These are phyloP conservation scores for Aulostomus chinensis DNA, from an alignment of 2,797 vertebrate species.

Conservation along the genomic window DNA sequence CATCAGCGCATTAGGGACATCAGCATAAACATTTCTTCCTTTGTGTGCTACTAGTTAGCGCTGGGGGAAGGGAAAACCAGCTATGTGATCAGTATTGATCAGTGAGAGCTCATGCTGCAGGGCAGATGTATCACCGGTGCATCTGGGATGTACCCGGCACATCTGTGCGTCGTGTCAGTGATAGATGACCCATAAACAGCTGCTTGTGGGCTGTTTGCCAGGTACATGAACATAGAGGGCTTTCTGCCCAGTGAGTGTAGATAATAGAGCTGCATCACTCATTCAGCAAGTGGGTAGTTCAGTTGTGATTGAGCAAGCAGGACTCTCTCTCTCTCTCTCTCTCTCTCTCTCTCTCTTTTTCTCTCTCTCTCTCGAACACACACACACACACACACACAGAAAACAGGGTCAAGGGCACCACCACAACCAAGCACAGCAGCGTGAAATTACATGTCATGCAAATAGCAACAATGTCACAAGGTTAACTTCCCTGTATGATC, in stretches of 20 bases:
- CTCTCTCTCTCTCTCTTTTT: too few relatives aligned
- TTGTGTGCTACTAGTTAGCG: constrained; percentile 15
- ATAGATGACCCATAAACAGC: constrained; percentile 3
- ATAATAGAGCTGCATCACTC: constrained; percentile 4
- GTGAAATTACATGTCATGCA: constrained; percentile 52
- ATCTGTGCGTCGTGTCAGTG: background rate
- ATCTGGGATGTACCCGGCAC: background rate
- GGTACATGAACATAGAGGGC: background rate
- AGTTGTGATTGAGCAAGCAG: constrained; percentile 5
- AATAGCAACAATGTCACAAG: constrained; percentile 13
- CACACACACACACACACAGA: background rate
- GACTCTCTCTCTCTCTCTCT: too few relatives aligned
- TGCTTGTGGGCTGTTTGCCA: constrained; percentile 2
- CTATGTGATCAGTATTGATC: constrained; percentile 65
- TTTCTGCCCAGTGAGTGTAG: background rate
- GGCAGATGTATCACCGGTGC: constrained; percentile 26
- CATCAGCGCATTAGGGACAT: too few relatives aligned
- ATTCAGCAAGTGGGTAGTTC: constrained; percentile 6
- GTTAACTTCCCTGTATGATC: constrained; percentile 30
- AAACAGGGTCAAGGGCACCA: constrained; percentile 39
- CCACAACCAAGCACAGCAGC: constrained; percentile 16
- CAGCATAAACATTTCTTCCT: constrained; percentile 9
- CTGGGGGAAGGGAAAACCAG: constrained; percentile 21
- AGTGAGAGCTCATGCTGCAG: constrained; percentile 26
- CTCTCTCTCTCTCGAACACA: too few relatives aligned